Percentiles rank a stretch among this genome's conserved stretches.
These are phyloP conservation scores for Latrodectus geometricus DNA, from an alignment of 1,140 invertebrate genomes.

Conservation along the genomic window DNA sequence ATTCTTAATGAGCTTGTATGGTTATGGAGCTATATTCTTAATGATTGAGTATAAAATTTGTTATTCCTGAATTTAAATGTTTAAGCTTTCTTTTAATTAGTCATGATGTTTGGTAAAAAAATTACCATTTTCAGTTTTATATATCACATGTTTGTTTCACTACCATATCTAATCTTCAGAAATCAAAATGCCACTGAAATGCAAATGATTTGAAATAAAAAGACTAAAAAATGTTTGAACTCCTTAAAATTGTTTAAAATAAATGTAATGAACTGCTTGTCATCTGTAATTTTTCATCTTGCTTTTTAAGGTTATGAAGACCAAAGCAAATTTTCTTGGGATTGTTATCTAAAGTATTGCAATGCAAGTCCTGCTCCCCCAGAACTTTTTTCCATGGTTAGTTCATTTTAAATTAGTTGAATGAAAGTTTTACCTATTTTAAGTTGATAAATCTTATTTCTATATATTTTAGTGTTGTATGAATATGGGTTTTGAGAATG, in stretches of 20 bases:
- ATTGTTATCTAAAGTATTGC: constrained; percentile 66
- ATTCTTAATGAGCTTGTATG: no score
- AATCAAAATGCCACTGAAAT: no score
- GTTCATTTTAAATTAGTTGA: neutral
- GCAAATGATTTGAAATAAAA: neutral
- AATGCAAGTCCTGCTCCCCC: constrained; percentile 66
- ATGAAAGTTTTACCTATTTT: neutral
- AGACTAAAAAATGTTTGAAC: neutral
- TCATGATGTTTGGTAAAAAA: no score
- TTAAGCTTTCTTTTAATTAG: no score
- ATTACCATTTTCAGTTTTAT: no score
- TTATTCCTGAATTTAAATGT: no score
- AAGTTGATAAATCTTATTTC: constrained; percentile 12
- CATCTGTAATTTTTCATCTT: constrained; percentile 5
- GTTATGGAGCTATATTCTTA: no score
- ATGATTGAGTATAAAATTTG: no score
- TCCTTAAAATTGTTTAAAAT: neutral
- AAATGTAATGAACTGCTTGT: neutral
- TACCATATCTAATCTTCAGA: no score
- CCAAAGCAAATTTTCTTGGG: constrained; percentile 67
- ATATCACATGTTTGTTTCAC: no score
- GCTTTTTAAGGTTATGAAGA: constrained; percentile 34
- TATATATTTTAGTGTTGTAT: constrained; percentile 62
- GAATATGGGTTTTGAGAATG: constrained; percentile 73
- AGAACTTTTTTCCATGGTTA: constrained; percentile 65